Conservation (phyloP, 2,113 vertebrate genomes). For the Chamaetylas fuelleborni region DNA sequence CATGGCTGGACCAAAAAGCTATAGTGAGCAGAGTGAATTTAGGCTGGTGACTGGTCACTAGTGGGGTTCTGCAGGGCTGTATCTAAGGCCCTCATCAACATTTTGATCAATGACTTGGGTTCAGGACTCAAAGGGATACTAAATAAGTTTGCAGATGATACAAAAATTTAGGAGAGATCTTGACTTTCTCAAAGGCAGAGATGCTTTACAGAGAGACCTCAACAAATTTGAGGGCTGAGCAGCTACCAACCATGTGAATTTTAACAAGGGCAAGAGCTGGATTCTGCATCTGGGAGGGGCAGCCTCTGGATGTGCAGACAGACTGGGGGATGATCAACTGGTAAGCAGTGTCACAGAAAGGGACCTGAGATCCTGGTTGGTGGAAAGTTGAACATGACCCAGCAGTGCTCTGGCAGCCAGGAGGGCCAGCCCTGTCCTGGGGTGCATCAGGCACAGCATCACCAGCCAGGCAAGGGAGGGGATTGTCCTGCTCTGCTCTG, state of each 20-base stretch:
- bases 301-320: neutral
- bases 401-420: neutral
- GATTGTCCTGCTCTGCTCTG: neutral
- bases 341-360: neutral
- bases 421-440: rapidly evolving
- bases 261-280: neutral
- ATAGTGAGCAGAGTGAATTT: neutral
- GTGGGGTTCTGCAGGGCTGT: neutral
- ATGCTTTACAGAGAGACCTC: neutral
- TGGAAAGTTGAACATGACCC: rapidly evolving
- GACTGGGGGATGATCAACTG: neutral
- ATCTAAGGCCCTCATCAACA: neutral
- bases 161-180: neutral
- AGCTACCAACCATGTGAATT: neutral
- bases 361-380: rapidly evolving
- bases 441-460: rapidly evolving
- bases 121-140: no score
- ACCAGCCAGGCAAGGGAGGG: rapidly evolving
- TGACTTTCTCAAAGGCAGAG: neutral
- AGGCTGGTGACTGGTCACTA: neutral
- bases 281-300: neutral
- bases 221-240: rapidly evolving
- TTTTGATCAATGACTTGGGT: neutral
- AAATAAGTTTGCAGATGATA: rapidly evolving
- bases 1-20: neutral